Base-by-base conservation (phyloP, 1,140 invertebrate genomes). In the Heliothis virescens region DNA sequence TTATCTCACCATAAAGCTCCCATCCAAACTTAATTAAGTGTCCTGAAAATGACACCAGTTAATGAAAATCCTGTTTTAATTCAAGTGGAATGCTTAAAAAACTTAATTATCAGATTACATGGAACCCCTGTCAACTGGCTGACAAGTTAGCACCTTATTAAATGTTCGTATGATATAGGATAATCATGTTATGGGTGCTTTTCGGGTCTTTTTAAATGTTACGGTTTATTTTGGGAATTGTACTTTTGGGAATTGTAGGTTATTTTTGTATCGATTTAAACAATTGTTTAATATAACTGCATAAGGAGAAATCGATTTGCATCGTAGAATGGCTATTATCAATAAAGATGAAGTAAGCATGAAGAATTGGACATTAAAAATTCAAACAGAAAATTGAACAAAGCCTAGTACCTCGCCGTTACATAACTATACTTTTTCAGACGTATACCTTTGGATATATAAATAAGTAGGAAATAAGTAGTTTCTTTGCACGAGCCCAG, bases 91-190 rank as follows among this genome's bases (percentile, higher is more conserved):
- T 52, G 67, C 67, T 53, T 53, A 71, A 71, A 71, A 71, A 71
- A 71, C 67, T 71, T 71, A 71, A 71, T 71, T 71, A 71, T 71
- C 48, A 15, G 18, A 71, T 71, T 71, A 71, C 67, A 53, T 12
- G 12, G 48, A 67, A n/a, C 67, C 65, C 67, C 5, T 16, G 34
- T 63, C 34, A 63, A 10, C 29, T 10, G 34, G 15, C 2, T 63
- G 62, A 63, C 34, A 63, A 63, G 62, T 63, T 63, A 63, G 34
- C 62, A 63, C 62, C 62, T 47, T 63, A 63, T 63, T 63, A 63
- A 63, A 63, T 63, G 62, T n/a, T 16, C 29, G 29, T 15, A 41
- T 75, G 73, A 75, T 75, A 75, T 50, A 48, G 59, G 73, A 50
- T 75, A 50, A 75, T 75, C 26, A 50, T 75, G 59, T 75, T 62